Percentiles rank a stretch among this genome's conserved stretches.
Evolutionary conservation across 1,140 invertebrate genomes (phyloP).

Genomic region (Listronotus oregonensis): DNA sequence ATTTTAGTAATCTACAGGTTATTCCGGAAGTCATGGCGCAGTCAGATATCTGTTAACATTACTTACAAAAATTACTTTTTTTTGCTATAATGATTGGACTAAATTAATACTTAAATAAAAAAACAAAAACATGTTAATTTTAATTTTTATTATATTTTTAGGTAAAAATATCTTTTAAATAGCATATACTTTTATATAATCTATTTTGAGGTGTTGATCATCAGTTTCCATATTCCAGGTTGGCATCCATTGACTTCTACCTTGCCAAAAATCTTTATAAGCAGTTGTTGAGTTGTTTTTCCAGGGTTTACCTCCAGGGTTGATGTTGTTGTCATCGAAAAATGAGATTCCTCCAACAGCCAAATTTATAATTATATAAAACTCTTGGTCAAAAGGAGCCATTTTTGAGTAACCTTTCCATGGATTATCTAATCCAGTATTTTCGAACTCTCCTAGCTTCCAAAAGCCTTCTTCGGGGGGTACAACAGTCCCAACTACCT

Average conservation of each 20-base stretch:
- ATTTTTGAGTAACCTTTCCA: slow-evolving; percentile 57
- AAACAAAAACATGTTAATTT: too few species aligned
- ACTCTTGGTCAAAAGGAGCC: slow-evolving; percentile 67
- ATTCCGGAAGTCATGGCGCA: too few species aligned
- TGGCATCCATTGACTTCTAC: slow-evolving; percentile 56
- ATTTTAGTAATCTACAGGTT: too few species aligned
- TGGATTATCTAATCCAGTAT: slow-evolving; percentile 41
- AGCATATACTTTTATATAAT: slow-evolving; percentile 64
- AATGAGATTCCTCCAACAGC: slow-evolving; percentile 47
- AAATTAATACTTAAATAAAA: too few species aligned
- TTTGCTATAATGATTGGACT: too few species aligned
- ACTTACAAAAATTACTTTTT: too few species aligned
- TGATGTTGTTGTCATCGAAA: slow-evolving; percentile 49
- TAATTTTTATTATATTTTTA: too few species aligned
- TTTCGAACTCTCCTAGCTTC: slow-evolving; percentile 38
- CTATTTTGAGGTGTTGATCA: slow-evolving; percentile 62
- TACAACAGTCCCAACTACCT: slow-evolving; percentile 34
- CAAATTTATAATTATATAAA: slow-evolving; percentile 68
- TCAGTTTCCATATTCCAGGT: slow-evolving; percentile 57
- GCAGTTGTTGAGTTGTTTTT: slow-evolving; percentile 48
- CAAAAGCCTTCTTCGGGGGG: slow-evolving; percentile 43
- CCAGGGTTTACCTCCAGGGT: slow-evolving; percentile 58
- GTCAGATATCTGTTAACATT: too few species aligned
- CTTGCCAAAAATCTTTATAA: slow-evolving; percentile 59
- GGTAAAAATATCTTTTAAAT: too few species aligned